Percentiles rank a stretch among this genome's conserved stretches.
These are phyloP conservation scores for Acrossocheilus wenchowensis DNA, from an alignment of 2,797 vertebrate species.

Conservation along the genomic window DNA sequence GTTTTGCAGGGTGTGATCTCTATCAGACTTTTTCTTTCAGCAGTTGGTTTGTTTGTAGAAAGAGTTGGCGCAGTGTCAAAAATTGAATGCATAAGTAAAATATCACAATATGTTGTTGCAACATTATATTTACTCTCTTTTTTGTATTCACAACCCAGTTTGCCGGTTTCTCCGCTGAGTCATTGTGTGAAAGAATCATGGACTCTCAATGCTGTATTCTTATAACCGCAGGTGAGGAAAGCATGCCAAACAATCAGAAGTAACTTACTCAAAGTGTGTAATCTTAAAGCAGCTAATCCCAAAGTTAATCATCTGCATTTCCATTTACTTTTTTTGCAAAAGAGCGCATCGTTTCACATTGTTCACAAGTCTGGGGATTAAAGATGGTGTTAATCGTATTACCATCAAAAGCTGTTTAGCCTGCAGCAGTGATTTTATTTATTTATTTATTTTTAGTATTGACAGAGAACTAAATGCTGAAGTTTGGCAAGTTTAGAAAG, in stretches of 20 bases:
- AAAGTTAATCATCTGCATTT: constrained; percentile 35
- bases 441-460: background rate
- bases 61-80: background rate
- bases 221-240: constrained; percentile 87
- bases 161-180: constrained; percentile 95
- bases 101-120: background rate
- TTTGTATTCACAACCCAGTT: constrained; percentile 78
- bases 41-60: background rate
- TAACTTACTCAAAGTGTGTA: constrained; percentile 5
- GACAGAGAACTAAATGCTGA: background rate
- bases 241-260: background rate
- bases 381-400: constrained; percentile 6
- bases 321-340: background rate
- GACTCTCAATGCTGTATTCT: constrained; percentile 90
- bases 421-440: background rate
- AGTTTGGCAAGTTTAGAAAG: background rate
- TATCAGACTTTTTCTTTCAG: background rate
- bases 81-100: background rate
- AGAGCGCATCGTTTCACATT: background rate
- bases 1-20: constrained; percentile 2
- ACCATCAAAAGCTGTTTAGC: constrained; percentile 24
- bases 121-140: background rate
- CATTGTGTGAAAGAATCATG: constrained; percentile 93
- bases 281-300: constrained; percentile 20
- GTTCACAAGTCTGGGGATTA: constrained; percentile 19